Evolutionary conservation across 2,113 vertebrate species (phyloP).

Genomic region (Gambusia holbrooki): DNA sequence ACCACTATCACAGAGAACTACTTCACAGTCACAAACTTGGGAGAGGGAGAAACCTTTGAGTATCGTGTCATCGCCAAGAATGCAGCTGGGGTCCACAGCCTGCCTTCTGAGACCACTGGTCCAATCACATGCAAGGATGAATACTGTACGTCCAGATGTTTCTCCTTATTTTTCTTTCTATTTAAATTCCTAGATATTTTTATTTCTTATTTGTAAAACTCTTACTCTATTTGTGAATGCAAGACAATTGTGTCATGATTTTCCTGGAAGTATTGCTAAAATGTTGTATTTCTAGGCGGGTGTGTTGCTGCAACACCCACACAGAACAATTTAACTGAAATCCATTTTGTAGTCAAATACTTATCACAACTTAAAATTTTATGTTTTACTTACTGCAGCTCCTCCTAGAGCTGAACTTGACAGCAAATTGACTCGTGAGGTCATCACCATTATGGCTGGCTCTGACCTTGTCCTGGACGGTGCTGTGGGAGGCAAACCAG

Average conservation of each 20-base stretch:
- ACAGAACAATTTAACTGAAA: neutral
- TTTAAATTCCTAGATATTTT: neutral
- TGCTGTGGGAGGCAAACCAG: constrained; percentile 94
- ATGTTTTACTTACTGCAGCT: constrained; percentile 72
- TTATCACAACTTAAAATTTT: no score
- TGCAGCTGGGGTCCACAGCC: constrained; percentile 91
- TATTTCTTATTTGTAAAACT: neutral
- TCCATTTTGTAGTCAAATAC: neutral
- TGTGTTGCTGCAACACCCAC: neutral
- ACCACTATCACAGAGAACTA: constrained; percentile 93
- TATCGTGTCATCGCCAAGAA: constrained; percentile 94
- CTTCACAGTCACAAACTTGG: constrained; percentile 90
- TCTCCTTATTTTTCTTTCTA: neutral
- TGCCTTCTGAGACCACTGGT: constrained; percentile 91
- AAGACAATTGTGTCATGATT: neutral
- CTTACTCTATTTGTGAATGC: neutral
- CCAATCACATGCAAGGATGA: constrained; percentile 95
- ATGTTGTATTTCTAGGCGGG: neutral
- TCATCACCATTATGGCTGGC: constrained; percentile 88
- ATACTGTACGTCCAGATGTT: constrained; percentile 86
- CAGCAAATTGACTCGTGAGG: constrained; percentile 89
- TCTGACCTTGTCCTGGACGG: constrained; percentile 96
- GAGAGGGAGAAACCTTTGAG: constrained; percentile 90
- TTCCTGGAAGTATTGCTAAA: neutral
- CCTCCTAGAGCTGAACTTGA: constrained; percentile 95